A percentile compares a stretch with the other conserved stretches of the same genome.
These are phyloP conservation scores for Leuctra nigra DNA, from an alignment of 2,888 invertebrate species.

Conservation along the genomic window DNA sequence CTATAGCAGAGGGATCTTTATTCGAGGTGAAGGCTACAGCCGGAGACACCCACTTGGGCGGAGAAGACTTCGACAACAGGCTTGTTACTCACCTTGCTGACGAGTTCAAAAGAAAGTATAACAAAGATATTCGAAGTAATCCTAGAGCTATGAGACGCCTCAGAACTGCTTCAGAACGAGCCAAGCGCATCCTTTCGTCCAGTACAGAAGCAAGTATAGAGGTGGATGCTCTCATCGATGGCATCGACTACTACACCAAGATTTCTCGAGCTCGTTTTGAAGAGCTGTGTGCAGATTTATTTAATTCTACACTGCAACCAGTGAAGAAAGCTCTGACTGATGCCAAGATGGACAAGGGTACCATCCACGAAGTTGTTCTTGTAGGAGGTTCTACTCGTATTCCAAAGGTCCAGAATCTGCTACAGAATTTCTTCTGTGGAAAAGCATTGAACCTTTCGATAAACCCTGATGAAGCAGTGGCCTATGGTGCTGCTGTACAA, in stretches of 20 bases:
- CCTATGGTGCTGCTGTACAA: conserved; percentile 87
- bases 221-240: conserved; percentile 53
- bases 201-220: conserved; percentile 61
- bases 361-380: conserved; percentile 87
- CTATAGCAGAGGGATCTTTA: conserved; percentile 57
- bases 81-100: conserved; percentile 48
- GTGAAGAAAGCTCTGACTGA: conserved; percentile 73
- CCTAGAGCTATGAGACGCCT: conserved; percentile 42
- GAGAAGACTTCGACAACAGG: conserved; percentile 52
- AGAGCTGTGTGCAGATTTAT: conserved; percentile 92
- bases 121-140: conserved; percentile 43
- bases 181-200: conserved; percentile 44
- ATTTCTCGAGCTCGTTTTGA: conserved; percentile 73
- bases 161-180: conserved; percentile 45
- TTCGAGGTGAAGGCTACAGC: conserved; percentile 62
- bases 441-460: conserved; percentile 95
- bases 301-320: conserved; percentile 77
- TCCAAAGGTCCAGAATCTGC: conserved; percentile 57
- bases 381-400: conserved; percentile 97
- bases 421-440: conserved; percentile 84
- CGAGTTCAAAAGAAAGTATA: conserved; percentile 47
- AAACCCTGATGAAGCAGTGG: conserved; percentile 97
- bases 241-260: conserved; percentile 55
- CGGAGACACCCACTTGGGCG: conserved; percentile 52
- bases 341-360: conserved; percentile 92